A percentile compares a stretch with the other conserved stretches of the same genome.
phyloP scores from a whole-genome alignment of 2,888 invertebrate genomes.

The Hirtodrosophila cameraria region DNA sequence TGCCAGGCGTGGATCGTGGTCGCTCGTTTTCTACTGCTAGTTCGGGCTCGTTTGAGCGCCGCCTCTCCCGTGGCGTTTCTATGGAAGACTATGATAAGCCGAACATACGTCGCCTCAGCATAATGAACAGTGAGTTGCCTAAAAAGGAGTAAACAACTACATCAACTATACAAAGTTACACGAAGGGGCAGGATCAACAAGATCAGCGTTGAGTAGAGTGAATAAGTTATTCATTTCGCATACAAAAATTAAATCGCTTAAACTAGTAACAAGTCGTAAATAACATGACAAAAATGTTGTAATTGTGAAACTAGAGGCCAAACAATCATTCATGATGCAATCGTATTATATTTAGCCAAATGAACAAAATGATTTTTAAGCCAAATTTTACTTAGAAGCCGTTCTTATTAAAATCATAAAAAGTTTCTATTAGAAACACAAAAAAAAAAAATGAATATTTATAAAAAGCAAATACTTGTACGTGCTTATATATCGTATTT shows the following conservation, averaged over 20 bases:
- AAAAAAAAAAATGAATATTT: constrained; percentile 10
- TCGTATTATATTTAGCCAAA: constrained; percentile 46
- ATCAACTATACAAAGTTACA: constrained; percentile 16
- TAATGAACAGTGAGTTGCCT: constrained; percentile 86
- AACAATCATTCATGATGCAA: constrained; percentile 58
- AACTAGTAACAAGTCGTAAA: constrained; percentile 45
- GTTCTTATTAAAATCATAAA: constrained; percentile 33
- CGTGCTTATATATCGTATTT: constrained; percentile 38
- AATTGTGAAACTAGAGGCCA: constrained; percentile 54
- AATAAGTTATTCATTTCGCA: constrained; percentile 39
- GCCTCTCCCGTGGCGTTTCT: constrained; percentile 87
- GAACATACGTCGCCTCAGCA: constrained; percentile 90
- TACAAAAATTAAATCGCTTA: constrained; percentile 58
- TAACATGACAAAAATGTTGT: constrained; percentile 25
- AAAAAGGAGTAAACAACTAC: constrained; percentile 85
- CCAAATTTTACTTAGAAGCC: constrained; percentile 55
- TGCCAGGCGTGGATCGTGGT: constrained; percentile 91
- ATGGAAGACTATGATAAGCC: constrained; percentile 94
- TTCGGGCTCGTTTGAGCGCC: constrained; percentile 85
- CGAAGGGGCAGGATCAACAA: constrained; percentile 23
- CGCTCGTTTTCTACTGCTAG: constrained; percentile 86
- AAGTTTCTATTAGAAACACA: too few relatives aligned
- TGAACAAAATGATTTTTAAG: constrained; percentile 38
- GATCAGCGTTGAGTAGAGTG: constrained; percentile 27
- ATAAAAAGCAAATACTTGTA: constrained; percentile 9